Conservation (phyloP, 2,888 invertebrate genomes). For the Plutella xylostella region DNA sequence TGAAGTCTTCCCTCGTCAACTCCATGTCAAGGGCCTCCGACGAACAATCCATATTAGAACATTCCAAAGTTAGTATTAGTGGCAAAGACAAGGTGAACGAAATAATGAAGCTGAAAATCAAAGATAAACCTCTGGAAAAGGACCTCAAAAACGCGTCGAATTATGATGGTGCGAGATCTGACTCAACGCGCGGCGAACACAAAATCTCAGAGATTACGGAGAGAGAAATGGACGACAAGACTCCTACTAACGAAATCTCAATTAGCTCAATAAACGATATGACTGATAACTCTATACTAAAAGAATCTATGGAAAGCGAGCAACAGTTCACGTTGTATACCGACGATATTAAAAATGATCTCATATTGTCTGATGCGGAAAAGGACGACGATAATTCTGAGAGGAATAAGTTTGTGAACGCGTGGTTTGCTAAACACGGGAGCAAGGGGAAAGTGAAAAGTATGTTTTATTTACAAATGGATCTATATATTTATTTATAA, state of each 20-base stretch:
- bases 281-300: constrained; percentile 58
- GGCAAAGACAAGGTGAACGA: constrained; percentile 22
- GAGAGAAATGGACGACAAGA: constrained; percentile 50
- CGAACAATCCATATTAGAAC: too few species aligned
- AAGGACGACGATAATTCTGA: constrained; percentile 65
- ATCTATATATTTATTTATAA: background rate
- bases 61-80: constrained; percentile 21
- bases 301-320: constrained; percentile 62
- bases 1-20: constrained; percentile 50
- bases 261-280: constrained; percentile 61
- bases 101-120: constrained; percentile 41
- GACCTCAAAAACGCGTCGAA: constrained; percentile 54
- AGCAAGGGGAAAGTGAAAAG: constrained; percentile 58
- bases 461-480: background rate
- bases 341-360: constrained; percentile 61
- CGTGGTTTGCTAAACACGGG: constrained; percentile 55
- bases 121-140: constrained; percentile 45
- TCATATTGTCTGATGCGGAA: constrained; percentile 62
- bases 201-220: constrained; percentile 33
- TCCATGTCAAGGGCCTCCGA: constrained; percentile 36
- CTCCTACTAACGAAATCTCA: constrained; percentile 62
- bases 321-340: constrained; percentile 51
- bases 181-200: constrained; percentile 23
- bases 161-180: constrained; percentile 42
- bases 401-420: constrained; percentile 61